These are phyloP conservation scores for Podiceps cristatus DNA, from an alignment of 2,113 vertebrate genomes.

Conservation along the genomic window DNA sequence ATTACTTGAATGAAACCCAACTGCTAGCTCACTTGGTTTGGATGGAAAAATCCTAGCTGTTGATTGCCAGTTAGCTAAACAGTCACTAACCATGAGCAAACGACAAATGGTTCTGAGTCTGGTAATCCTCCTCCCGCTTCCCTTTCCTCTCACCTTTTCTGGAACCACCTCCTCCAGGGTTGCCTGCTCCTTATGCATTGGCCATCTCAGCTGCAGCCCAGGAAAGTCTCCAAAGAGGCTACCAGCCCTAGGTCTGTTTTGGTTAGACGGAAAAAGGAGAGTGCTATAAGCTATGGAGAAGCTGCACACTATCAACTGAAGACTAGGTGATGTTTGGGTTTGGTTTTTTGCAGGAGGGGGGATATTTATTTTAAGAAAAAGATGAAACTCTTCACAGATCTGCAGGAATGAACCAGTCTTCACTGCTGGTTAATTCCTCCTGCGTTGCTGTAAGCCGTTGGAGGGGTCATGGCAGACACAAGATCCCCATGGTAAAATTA, in stretches of 20 bases:
- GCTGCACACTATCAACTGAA: background rate
- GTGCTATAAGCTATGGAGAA: background rate
- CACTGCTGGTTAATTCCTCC: background rate
- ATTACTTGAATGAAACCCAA: constrained; percentile 47
- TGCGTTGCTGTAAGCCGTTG: background rate
- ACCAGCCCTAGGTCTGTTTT: background rate
- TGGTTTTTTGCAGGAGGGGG: background rate
- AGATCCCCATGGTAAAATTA: constrained; percentile 16
- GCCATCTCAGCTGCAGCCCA: background rate
- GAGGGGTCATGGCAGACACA: background rate
- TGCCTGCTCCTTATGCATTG: background rate
- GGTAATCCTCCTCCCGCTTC: background rate
- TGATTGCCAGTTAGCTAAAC: background rate
- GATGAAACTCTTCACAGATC: background rate
- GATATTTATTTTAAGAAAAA: background rate
- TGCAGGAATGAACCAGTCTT: background rate
- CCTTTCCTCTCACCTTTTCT: background rate
- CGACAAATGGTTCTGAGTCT: background rate
- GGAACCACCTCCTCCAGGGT: background rate
- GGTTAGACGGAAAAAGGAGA: background rate
- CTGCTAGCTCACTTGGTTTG: background rate
- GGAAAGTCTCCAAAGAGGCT: background rate
- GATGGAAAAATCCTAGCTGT: background rate
- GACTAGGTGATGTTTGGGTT: background rate
- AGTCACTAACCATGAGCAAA: background rate